phyloP scores from a whole-genome alignment of 37 sponge, comb jelly and placozoan species.

The Aphrocallistes beatrix region DNA sequence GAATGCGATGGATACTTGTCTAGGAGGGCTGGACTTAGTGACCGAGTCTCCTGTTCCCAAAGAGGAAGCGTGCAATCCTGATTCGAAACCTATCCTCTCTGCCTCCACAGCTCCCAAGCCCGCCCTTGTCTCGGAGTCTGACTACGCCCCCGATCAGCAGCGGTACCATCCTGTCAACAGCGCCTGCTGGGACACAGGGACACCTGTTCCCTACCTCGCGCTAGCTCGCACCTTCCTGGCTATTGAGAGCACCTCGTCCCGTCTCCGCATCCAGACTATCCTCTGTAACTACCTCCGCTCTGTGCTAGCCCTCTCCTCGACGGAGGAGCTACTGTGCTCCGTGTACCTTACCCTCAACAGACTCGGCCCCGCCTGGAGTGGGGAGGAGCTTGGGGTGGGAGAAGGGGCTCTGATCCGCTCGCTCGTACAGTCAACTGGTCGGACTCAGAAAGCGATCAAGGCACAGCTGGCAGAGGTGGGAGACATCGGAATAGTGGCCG shows the following conservation, averaged over 20 bases:
- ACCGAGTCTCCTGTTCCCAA: not conserved
- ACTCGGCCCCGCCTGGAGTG: constrained; percentile 86
- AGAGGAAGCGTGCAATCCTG: not conserved
- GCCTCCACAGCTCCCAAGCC: not conserved
- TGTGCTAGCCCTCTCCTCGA: constrained; percentile 70
- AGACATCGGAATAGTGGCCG: constrained; percentile 89
- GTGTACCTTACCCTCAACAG: constrained; percentile 92
- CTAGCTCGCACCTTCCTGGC: constrained; percentile 53
- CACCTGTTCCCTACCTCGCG: constrained; percentile 68
- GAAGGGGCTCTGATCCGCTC: constrained; percentile 75
- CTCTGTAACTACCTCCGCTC: constrained; percentile 89
- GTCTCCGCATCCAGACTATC: constrained; percentile 36
- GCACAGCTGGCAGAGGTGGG: constrained; percentile 57
- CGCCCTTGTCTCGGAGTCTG: not conserved
- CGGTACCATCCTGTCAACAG: constrained; percentile 45
- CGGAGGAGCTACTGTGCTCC: constrained; percentile 60
- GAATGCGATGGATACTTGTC: not conserved
- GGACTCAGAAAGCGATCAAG: constrained; percentile 62
- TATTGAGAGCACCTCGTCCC: constrained; percentile 50
- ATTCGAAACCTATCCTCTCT: not conserved
- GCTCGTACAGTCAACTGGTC: constrained; percentile 66
- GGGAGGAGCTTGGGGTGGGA: constrained; percentile 83
- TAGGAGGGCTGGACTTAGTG: not conserved
- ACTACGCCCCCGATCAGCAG: constrained; percentile 33
- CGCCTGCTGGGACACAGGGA: constrained; percentile 50